Evolutionary conservation across 2,888 invertebrate species (phyloP), one percentile per base, ranked within the genome.

Genomic region (Mythimna ferrago): DNA sequence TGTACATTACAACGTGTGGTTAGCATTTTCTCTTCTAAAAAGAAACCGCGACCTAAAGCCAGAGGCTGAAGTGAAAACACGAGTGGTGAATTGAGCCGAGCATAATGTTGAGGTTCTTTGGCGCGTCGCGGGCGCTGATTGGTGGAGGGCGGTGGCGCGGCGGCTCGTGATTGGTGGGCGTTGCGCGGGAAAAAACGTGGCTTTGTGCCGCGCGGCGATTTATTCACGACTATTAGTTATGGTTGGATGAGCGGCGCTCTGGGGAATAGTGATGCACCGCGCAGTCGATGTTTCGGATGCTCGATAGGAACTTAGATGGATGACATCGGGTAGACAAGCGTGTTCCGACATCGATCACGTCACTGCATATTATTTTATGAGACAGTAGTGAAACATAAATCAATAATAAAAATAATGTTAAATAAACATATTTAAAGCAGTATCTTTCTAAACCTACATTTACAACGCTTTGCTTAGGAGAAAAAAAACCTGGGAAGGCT

Each of bases 151-250:
- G 84, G 76, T 85, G 78, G 71, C 79, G 81, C 80, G 83, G 86
- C 73, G 87, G 83, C 86, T 88, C 72, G 87, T 89, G 88, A 95
- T 95, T 95, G 95, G 95, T 92, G 91, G 90, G 84, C 87, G 83
- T 82, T 78, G 84, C 81, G 86, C 86, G 90, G 86, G 90, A 94
- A 94, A 95, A 94, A 93, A 93, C 85, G 84, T 86, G 88, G 90
- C 92, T 93, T 94, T 95, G 93, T 94, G 94, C 90, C 88, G 91
- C 91, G 89, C 90, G 89, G 90, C 92, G 93, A 94, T 93, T 94
- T 93, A 93, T 94, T 94, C 96, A 92, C 94, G 92, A 94, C 95
- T 95, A 95, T 96, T 96, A 96, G 95, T 95, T 93, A 95, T 92
- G 96, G 94, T 94, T 91, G 93, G 92, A 88, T 93, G 95, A 90